Evolutionary conservation across 2,797 vertebrate species (phyloP).

Genomic region (Enoplosus armatus): DNA sequence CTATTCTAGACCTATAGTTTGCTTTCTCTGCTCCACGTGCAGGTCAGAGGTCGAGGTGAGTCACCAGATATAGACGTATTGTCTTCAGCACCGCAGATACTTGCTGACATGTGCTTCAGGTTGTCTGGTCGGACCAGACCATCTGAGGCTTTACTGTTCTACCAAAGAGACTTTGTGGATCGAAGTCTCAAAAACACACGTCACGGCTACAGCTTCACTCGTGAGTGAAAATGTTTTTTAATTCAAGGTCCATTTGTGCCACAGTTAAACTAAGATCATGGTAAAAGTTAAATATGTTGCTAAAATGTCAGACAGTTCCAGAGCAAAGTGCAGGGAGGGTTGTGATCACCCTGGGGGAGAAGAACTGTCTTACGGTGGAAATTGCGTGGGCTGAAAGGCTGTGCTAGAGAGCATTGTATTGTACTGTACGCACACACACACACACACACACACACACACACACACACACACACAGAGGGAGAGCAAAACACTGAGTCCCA

Average conservation of each 20-base stretch:
- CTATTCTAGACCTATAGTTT: not conserved
- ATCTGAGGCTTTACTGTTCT: not conserved
- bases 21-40: not conserved
- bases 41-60: slow-evolving; percentile 1
- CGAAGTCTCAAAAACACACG: not conserved
- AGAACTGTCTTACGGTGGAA: slow-evolving; percentile 47
- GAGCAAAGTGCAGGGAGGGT: slow-evolving; percentile 11
- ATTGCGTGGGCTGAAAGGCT: slow-evolving; percentile 53
- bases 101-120: not conserved
- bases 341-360: slow-evolving; percentile 14
- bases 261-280: not conserved
- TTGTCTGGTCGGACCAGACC: not conserved
- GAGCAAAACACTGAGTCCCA: slow-evolving; percentile 51
- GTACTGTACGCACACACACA: slow-evolving; percentile 36
- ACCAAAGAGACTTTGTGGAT: not conserved
- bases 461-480: slow-evolving; percentile 14
- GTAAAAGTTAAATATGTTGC: slow-evolving; percentile 14
- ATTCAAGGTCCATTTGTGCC: not conserved
- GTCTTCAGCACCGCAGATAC: not conserved
- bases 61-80: slow-evolving; percentile 4
- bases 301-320: slow-evolving; percentile 32
- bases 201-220: not conserved
- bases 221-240: not conserved
- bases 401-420: slow-evolving; percentile 59
- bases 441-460: slow-evolving; percentile 27